Evolutionary conservation across 2,113 vertebrate species (phyloP), one percentile per base, ranked within the genome.

Genomic region (Onychostoma macrolepis): DNA sequence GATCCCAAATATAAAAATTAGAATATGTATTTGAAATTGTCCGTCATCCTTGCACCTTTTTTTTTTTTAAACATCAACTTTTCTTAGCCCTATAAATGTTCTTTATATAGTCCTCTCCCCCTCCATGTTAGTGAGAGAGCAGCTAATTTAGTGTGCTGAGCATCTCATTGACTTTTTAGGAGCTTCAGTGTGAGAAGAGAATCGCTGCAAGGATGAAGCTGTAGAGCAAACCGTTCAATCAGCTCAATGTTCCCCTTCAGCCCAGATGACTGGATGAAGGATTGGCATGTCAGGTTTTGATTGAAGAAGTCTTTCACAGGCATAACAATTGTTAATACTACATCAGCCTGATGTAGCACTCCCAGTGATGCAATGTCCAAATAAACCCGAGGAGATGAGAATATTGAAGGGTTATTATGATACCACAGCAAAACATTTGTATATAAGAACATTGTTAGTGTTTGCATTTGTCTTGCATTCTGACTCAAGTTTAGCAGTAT

Each of bases 221-320:
- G 15, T 65, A 87, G 71, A 65, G 80, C 48, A 26, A 58, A 45
- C 80, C 56, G 67, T 87, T 83, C 86, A 87, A 87, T 87, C 86
- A 87, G 58, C 72, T 36, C 36, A 75, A n/a, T 76, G 56, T 83
- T 87, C 45, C 41, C 80, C 45, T 77, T 61, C 50, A 41, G 69
- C 45, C 30, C n/a, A 45, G 63, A 53, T 45, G 56, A 78, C 69
- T 50, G 15, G 65, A 77, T 85, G 75, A 78, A 80, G 76, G 65
- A 76, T 79, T 63, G 87, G 26, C 41, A 72, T 71, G 87, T 84
- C 75, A 84, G 76, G 26, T 13, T 67, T 72, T 88, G 82, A 87
- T 80, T 85, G 67, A 85, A 53, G 50, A 82, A 79, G 83, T 75
- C 53, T 61, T 78, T 75, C 83, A 48, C 53, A 33, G 41, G 56